phyloP scores from a whole-genome alignment of 2,113 vertebrate genomes.

The Serilophus lunatus region DNA sequence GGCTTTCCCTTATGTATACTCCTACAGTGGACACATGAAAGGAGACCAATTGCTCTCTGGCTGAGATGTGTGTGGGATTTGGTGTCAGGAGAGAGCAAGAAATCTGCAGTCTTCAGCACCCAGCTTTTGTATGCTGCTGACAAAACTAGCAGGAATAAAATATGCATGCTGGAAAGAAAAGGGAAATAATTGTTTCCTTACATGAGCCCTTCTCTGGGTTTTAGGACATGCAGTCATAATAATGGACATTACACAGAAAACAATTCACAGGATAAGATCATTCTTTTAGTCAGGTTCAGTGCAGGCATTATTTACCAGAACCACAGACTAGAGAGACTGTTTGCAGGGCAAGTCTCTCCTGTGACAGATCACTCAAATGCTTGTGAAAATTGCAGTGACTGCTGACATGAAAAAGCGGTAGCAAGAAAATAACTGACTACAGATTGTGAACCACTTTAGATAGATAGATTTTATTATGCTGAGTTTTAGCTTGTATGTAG shows the following conservation, averaged over 20 bases:
- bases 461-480: background rate
- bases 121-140: background rate
- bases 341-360: background rate
- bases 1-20: background rate
- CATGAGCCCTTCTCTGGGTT: background rate
- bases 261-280: background rate
- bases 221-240: background rate
- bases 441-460: background rate
- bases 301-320: background rate
- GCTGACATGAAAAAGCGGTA: background rate
- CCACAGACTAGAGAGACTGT: background rate
- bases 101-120: background rate
- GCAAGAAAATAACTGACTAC: background rate
- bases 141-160: background rate
- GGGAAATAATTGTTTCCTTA: background rate
- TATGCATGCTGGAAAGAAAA: background rate
- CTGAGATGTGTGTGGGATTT: background rate
- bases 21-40: slow-evolving; percentile 15
- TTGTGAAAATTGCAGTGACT: background rate
- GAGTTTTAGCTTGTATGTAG: background rate
- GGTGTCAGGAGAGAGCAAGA: background rate
- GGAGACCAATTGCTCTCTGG: background rate
- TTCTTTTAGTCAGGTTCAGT: background rate
- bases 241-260: background rate
- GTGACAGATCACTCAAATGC: background rate